Conservation (phyloP, 2,888 invertebrate genomes). For the Parthenolecanium corni region DNA sequence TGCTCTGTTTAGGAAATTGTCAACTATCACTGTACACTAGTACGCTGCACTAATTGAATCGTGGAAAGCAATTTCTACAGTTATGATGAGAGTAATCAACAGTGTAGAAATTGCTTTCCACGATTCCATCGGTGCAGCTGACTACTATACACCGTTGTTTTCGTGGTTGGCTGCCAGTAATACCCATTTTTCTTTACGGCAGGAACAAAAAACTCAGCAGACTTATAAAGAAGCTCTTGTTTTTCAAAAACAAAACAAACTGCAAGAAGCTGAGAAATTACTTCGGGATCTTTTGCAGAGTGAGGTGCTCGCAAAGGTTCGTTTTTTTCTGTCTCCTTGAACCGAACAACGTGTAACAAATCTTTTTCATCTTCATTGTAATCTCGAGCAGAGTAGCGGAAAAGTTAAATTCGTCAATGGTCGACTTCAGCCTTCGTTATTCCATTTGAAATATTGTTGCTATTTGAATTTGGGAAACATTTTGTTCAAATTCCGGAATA, state of each 20-base stretch:
- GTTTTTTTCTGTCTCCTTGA: background rate
- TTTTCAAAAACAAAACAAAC: constrained; percentile 52
- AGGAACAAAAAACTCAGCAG: constrained; percentile 71
- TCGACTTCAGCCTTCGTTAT: constrained; percentile 32
- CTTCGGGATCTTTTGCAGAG: constrained; percentile 55
- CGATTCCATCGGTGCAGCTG: no score
- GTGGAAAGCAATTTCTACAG: no score
- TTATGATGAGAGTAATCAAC: no score
- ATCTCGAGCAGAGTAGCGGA: constrained; percentile 37
- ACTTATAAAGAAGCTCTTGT: constrained; percentile 67
- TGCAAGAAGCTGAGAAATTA: constrained; percentile 54
- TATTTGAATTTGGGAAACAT: constrained; percentile 68
- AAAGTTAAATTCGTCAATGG: constrained; percentile 35
- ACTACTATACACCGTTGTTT: background rate
- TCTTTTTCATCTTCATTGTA: no score
- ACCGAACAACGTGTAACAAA: background rate
- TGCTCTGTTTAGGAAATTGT: background rate
- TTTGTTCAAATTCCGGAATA: constrained; percentile 47
- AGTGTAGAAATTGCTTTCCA: constrained; percentile 8
- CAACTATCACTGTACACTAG: background rate
- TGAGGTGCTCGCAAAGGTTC: constrained; percentile 40
- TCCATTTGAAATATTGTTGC: constrained; percentile 63
- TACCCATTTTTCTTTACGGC: constrained; percentile 30
- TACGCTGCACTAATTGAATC: no score
- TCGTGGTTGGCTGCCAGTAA: no score